Base-by-base conservation (phyloP, 2,113 vertebrate genomes). In the Xerus inauris region DNA sequence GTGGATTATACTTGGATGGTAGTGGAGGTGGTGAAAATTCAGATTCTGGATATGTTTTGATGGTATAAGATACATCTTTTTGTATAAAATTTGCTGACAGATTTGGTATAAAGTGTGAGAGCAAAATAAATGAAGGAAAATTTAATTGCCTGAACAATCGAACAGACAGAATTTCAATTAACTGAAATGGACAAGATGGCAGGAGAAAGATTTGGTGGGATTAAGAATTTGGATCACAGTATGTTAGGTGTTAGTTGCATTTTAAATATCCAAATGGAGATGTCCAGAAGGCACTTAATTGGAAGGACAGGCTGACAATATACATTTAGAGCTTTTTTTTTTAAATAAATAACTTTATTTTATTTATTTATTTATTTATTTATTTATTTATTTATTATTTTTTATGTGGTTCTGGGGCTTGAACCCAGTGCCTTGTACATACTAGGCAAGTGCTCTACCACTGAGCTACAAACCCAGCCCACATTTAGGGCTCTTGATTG, bases 1-100 rank as follows among this genome's bases (percentile, higher is more conserved):
- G 13, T 65, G 26, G 51, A 11, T 84, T 73, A 75, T 54, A 84
- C 3, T 6, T 40, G 40, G n/a, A 59, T 40, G 17, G 64, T 28
- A 45, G n/a, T 65, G 40, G 45, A 89, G 4, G 38, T 69, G n/a
- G 42, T 85, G 65, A 91, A 49, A 87, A 71, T 88, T 89, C 45
- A 92, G n/a, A 89, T 73, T 85, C n/a, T 71, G 42, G 22, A 45
- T 87, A 30, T 77, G 49, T 94, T 94, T 86, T 92, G 84, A 86
- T 8, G 64, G 11, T 59, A 45, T 5, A 28, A 9, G 64, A 65
- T 65, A 65, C 12, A 32, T 65, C 30, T 65, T 62, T 62, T 62
- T 57, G 16, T 13, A 9, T 3, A 87, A 49, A 3, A 54, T 81
- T 89, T 94, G 35, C 42, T 92, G 57, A 64, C 30, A 80, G 54